Percentiles rank a stretch among this genome's conserved stretches.
These are phyloP conservation scores for Erinaceus europaeus DNA, from an alignment of 2,113 vertebrate genomes.

Conservation along the genomic window DNA sequence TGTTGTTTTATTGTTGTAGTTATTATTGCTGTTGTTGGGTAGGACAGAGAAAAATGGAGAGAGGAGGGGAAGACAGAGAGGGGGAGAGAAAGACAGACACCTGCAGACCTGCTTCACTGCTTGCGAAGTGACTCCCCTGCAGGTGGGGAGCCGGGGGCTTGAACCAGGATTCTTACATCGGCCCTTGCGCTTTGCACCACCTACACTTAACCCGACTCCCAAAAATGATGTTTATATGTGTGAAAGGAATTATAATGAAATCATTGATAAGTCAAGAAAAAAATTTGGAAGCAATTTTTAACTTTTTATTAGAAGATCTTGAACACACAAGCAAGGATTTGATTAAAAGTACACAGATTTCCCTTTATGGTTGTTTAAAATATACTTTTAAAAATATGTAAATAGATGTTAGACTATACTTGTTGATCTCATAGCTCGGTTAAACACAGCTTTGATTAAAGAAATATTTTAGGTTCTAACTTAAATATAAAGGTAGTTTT, in stretches of 20 bases:
- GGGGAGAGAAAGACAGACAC: not conserved
- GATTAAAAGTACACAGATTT: conserved; percentile 6
- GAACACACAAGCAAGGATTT: not conserved
- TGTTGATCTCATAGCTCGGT: not conserved
- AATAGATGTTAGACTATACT: conserved; percentile 39
- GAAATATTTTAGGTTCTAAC: conserved; percentile 25
- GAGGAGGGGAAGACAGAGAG: too few species aligned
- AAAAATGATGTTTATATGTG: too few species aligned
- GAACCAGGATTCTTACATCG: too few species aligned
- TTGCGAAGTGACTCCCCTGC: too few species aligned
- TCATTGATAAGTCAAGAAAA: not conserved
- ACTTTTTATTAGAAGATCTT: conserved; percentile 39
- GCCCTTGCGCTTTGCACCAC: too few species aligned
- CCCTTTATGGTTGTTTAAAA: conserved; percentile 38
- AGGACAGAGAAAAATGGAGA: too few species aligned
- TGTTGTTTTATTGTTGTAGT: too few species aligned
- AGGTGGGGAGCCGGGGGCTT: too few species aligned
- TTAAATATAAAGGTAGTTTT: conserved; percentile 49
- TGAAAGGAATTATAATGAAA: not conserved
- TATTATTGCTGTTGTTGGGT: too few species aligned
- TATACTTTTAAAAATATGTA: not conserved
- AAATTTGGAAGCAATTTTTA: not conserved
- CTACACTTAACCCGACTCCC: too few species aligned
- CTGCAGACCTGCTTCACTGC: too few species aligned
- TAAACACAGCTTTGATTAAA: conserved; percentile 33